Conservation (phyloP, 2,888 invertebrate genomes). For the Halictus ligatus region DNA sequence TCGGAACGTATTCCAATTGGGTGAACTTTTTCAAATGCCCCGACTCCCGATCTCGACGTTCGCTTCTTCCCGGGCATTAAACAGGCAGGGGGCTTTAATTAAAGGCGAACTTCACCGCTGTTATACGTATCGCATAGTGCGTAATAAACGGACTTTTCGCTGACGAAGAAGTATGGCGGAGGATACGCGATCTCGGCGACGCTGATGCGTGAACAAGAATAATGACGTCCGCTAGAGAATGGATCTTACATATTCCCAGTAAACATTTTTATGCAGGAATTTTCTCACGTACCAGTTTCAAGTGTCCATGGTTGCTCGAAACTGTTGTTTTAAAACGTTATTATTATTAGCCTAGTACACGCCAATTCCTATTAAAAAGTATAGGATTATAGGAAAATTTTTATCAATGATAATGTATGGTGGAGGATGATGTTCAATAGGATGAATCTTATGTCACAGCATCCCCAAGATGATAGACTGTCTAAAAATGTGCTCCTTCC, state of each 20-base stretch:
- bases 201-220: conserved; percentile 44
- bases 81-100: conserved; percentile 42
- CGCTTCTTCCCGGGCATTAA: conserved; percentile 24
- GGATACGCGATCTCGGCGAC: not conserved
- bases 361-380: too few species aligned
- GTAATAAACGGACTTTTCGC: conserved; percentile 28
- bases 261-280: too few species aligned
- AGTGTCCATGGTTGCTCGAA: too few species aligned
- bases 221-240: conserved; percentile 43
- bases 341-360: too few species aligned
- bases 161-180: not conserved
- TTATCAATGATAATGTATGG: too few species aligned
- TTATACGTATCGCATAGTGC: conserved; percentile 18
- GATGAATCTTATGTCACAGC: too few species aligned
- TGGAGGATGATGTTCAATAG: too few species aligned
- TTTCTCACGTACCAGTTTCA: too few species aligned
- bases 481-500: not conserved
- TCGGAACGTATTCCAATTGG: conserved; percentile 41
- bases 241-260: not conserved
- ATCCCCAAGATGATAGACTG: too few species aligned
- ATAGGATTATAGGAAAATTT: too few species aligned
- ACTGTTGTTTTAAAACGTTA: too few species aligned
- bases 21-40: conserved; percentile 25
- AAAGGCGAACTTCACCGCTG: conserved; percentile 42
- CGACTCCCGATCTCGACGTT: conserved; percentile 7